Evolutionary conservation across 2,113 vertebrate species (phyloP).

Genomic region (Oncorhynchus clarkii): DNA sequence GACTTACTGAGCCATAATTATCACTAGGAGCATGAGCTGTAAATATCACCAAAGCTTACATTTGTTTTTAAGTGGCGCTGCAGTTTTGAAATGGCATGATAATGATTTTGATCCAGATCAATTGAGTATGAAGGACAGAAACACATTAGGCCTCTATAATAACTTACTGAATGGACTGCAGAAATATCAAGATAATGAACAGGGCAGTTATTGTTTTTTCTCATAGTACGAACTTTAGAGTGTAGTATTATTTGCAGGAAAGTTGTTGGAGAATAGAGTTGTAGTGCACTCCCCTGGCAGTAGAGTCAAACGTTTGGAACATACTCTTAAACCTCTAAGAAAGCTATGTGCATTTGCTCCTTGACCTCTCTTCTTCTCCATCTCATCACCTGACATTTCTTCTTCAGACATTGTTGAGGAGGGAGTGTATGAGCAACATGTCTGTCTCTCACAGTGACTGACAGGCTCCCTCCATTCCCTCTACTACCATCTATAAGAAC

Average conservation of each 20-base stretch:
- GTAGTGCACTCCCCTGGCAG: neutral
- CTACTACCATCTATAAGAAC: constrained; percentile 14
- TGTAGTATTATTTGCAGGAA: neutral
- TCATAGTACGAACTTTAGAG: neutral
- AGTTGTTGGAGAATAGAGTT: neutral
- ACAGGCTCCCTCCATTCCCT: neutral
- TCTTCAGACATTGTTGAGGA: neutral
- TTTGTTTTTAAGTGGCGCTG: constrained; percentile 37
- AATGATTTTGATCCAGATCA: neutral
- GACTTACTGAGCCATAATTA: constrained; percentile 58
- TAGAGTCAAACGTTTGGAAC: neutral
- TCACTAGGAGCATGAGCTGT: constrained; percentile 32
- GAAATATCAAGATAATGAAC: neutral
- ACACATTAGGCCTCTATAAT: neutral
- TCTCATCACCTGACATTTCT: neutral
- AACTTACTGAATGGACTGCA: neutral
- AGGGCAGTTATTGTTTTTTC: neutral
- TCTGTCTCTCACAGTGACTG: neutral
- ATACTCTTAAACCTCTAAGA: constrained; percentile 4
- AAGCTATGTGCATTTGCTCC: neutral
- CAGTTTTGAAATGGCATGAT: neutral
- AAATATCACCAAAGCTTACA: constrained; percentile 30
- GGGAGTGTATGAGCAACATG: neutral
- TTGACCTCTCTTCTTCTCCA: neutral
- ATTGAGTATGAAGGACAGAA: neutral